Base-by-base conservation (phyloP, 1,140 invertebrate genomes). In the Dinoponera quadriceps region DNA sequence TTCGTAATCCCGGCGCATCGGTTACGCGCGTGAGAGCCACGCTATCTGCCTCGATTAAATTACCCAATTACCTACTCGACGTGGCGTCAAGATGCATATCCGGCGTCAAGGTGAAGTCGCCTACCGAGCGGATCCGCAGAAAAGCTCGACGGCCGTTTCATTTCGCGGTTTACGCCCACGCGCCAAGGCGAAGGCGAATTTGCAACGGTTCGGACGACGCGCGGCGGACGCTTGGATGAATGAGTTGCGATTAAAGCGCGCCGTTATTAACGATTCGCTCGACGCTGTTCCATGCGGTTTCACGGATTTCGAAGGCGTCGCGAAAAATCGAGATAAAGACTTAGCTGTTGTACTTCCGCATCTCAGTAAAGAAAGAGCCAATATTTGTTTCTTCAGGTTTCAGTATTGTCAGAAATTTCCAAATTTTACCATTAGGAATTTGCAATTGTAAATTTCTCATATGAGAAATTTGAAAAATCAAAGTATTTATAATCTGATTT, bases 91-190 rank as follows among this genome's bases (percentile, higher is more conserved):
- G 27, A 66, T 63, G 44, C 44, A 75, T 75, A 55, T 27, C 48
- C 63, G 22, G 29, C 49, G 62, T 78, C 74, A 78, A 78, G 74
- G 62, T 68, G 25, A 54, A 68, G 74, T 78, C 49, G 20, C 74
- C 74, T 78, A 78, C 74, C 63, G 29, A 78, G 74, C 25, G 49
- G 49, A 68, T 68, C 49, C 62, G 49, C 29, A 68, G 49, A 68
- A 78, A 55, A 55, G 62, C 74, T 68, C 20, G 55, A 78, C 74
- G 48, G 48, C 29, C 63, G 49, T 78, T 63, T 74, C 57, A 62
- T 62, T 74, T 68, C 62, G 62, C 48, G 48, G 27, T 22, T 27
- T 44, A 62, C 74, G n/a, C 74, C 74, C 74, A 78, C 74, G 49
- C 74, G 74, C 13, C 22, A 33, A 29, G 57, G n/a, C 63, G 49